These are phyloP conservation scores for Paralichthys olivaceus DNA, from an alignment of 2,113 vertebrate species.

Conservation along the genomic window DNA sequence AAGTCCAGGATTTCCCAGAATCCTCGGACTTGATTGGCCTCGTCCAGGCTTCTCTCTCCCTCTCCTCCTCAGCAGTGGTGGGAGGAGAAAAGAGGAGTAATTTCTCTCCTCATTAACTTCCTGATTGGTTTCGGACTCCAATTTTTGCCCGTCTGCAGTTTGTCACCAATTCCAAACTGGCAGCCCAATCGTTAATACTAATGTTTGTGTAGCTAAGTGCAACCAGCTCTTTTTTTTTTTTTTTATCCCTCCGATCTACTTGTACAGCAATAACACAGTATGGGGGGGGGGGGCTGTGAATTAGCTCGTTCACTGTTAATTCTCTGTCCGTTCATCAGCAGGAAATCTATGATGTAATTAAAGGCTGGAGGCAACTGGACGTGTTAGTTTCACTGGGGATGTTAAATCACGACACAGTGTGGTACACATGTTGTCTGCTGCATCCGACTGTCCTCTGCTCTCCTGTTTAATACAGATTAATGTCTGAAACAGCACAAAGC, in stretches of 20 bases:
- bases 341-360: constrained; percentile 95
- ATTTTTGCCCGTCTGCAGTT: constrained; percentile 90
- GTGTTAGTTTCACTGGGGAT: constrained; percentile 65
- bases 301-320: constrained; percentile 89
- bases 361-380: constrained; percentile 81
- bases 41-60: constrained; percentile 72
- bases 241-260: constrained; percentile 73
- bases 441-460: constrained; percentile 71
- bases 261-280: constrained; percentile 88
- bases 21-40: constrained; percentile 81
- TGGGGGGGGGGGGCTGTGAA: constrained; percentile 60
- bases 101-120: constrained; percentile 99
- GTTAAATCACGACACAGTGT: constrained; percentile 84
- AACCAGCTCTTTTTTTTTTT: constrained; percentile 80
- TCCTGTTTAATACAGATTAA: constrained; percentile 84
- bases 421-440: constrained; percentile 83
- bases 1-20: constrained; percentile 84
- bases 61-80: constrained; percentile 71
- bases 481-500: constrained; percentile 58
- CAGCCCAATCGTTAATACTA: constrained; percentile 93
- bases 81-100: constrained; percentile 86
- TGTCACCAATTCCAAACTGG: constrained; percentile 97
- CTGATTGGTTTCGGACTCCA: constrained; percentile 98
- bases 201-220: constrained; percentile 99
- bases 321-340: constrained; percentile 90